phyloP scores from a whole-genome alignment of 92 coral and sea anemone species.

The Heteractis magnifica region DNA sequence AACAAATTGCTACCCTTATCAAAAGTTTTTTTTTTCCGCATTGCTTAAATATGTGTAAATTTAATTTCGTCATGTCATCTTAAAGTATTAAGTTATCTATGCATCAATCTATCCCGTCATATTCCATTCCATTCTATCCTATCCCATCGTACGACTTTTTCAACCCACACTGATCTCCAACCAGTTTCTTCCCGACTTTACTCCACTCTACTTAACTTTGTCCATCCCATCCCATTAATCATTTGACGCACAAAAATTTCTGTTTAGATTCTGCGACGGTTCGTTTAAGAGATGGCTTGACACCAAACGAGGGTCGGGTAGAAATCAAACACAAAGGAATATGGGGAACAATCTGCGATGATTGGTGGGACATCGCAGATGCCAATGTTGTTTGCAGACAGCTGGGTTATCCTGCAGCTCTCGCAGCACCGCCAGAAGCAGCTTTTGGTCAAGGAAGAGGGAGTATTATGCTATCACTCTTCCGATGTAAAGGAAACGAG shows the following conservation, averaged over 20 bases:
- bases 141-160: too few relatives aligned
- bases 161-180: too few relatives aligned
- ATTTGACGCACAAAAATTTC: too few relatives aligned
- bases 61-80: too few relatives aligned
- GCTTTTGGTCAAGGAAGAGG: slow-evolving; percentile 8
- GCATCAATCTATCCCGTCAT: too few relatives aligned
- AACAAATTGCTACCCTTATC: too few relatives aligned
- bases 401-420: slow-evolving; percentile 28
- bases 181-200: too few relatives aligned
- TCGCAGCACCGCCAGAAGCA: background rate
- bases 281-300: slow-evolving; percentile 24
- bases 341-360: slow-evolving; percentile 23
- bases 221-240: background rate
- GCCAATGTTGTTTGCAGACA: slow-evolving; percentile 28
- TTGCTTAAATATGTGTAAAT: too few relatives aligned
- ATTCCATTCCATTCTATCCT: too few relatives aligned
- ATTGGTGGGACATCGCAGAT: slow-evolving; percentile 13
- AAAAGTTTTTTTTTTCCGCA: too few relatives aligned
- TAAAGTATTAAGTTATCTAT: too few relatives aligned
- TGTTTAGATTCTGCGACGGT: background rate
- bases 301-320: slow-evolving; percentile 15
- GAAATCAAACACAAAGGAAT: slow-evolving; percentile 20
- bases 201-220: too few relatives aligned
- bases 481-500: slow-evolving; percentile 2
- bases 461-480: background rate